Evolutionary conservation across 2,888 invertebrate species (phyloP).

Genomic region (Neoitamus cyanurus): DNA sequence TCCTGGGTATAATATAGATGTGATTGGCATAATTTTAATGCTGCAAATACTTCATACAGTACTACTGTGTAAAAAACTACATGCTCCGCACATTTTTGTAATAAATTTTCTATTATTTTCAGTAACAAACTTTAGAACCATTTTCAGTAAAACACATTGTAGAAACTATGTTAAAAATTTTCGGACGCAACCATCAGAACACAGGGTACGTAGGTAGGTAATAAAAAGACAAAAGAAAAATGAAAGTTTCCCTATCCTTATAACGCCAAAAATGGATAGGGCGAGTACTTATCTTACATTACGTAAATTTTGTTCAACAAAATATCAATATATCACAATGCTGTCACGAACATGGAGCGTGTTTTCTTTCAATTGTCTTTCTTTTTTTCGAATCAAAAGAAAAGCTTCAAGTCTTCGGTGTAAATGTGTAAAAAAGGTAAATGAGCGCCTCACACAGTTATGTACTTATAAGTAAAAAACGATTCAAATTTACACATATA

Average conservation of each 20-base stretch:
- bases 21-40: no score
- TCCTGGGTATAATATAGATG: no score
- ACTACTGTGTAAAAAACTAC: no score
- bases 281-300: background rate
- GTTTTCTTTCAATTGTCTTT: background rate
- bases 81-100: background rate
- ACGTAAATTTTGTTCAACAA: conserved; percentile 28
- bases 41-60: no score
- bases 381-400: background rate
- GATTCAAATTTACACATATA: conserved; percentile 13
- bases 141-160: background rate
- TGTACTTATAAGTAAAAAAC: conserved; percentile 24
- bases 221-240: background rate
- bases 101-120: background rate
- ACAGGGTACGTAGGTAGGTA: background rate
- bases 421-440: conserved; percentile 4
- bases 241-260: background rate
- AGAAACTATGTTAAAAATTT: background rate
- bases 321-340: conserved; percentile 44
- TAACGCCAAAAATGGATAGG: conserved; percentile 44
- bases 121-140: background rate
- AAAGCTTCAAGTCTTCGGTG: conserved; percentile 4
- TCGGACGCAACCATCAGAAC: background rate
- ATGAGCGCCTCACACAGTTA: background rate
- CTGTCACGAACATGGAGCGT: conserved; percentile 38